Base-by-base conservation (phyloP, 2,888 invertebrate genomes). In the Epistrophella euchroma region DNA sequence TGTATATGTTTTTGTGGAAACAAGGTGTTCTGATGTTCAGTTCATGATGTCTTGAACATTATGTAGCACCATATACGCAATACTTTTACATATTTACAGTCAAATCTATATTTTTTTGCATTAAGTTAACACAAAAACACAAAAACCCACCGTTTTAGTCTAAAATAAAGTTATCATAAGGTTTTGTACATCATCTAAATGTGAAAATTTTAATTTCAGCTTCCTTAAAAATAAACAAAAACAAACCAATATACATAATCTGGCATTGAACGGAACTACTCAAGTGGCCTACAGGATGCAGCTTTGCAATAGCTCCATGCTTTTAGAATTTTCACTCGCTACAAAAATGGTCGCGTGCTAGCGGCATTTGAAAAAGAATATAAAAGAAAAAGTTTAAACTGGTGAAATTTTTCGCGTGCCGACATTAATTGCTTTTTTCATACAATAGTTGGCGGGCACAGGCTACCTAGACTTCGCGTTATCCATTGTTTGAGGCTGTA, bases 361-460 rank as follows among this genome's bases (percentile, higher is more conserved):
- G 19, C 7, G 60, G 77, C 72, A 22, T 9, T 74, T 56, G 19
- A 9, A 52, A 40, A 32, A n/a, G 25, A 74, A 66, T 22, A 47
- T 35, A 73, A 58, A n/a, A n/a, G 22, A 50, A 40, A 47, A 60
- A 45, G 32, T 66, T 45, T 19, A 60, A 72, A 66, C 43, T 64
- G 37, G 79, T 75, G 60, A 52, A 35, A 60, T 55, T 74, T 75
- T 35, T 62, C 68, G 75, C 75, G 68, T 17, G 17, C 60, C 60
- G 40, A 9, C 9, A 45, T 75, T 56, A 80, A 80, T 80, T 80
- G 75, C 19, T 52, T 75, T 72, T 72, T 68, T 55, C n/a, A 25
- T n/a, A 32, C 32, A 60, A 35, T 17, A 22, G 35, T 52, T 52
- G 22, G 15, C 10, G 35, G n/a, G 47, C 45, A 35, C 47, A 32